Percentiles rank a stretch among this genome's conserved stretches.
Evolutionary conservation across 2,888 invertebrate species (phyloP).

Genomic region (Pachymerium ferrugineum): DNA sequence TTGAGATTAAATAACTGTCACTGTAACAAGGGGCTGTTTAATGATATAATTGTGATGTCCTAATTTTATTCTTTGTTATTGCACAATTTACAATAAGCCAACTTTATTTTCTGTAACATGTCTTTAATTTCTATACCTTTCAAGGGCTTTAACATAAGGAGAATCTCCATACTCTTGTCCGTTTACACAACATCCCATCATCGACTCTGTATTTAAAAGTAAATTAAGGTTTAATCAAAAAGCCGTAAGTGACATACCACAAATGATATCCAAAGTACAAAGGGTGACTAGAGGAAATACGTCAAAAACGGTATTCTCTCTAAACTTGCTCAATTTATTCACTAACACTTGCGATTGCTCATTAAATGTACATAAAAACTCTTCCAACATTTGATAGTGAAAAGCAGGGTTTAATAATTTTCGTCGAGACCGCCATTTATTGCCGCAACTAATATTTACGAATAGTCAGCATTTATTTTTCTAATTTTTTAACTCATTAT

Average conservation of each 20-base stretch:
- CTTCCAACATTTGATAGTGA: constrained; percentile 52
- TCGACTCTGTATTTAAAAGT: constrained; percentile 40
- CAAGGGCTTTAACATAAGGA: constrained; percentile 49
- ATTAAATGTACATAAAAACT: constrained; percentile 51
- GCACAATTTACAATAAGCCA: too few relatives aligned
- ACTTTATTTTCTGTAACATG: too few relatives aligned
- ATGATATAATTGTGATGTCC: too few relatives aligned
- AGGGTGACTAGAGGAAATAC: constrained; percentile 50
- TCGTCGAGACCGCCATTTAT: too few relatives aligned
- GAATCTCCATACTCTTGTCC: constrained; percentile 47
- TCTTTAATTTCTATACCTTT: too few relatives aligned
- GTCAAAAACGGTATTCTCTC: too few relatives aligned
- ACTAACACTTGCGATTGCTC: constrained; percentile 47
- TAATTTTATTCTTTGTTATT: too few relatives aligned
- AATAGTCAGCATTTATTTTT: too few relatives aligned
- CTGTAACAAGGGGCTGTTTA: too few relatives aligned
- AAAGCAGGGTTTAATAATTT: constrained; percentile 52
- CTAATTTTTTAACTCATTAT: too few relatives aligned
- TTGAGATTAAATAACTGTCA: too few relatives aligned
- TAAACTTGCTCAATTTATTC: constrained; percentile 39
- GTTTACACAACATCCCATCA: constrained; percentile 49
- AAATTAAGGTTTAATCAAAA: background rate
- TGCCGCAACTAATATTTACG: too few relatives aligned
- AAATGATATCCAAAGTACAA: constrained; percentile 54
- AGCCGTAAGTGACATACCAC: constrained; percentile 46